Evolutionary conservation across 30 jellyfish, hydroid and myxozoan genomes (phyloP), one percentile per base, ranked within the genome.

Genomic region (Catostylus mosaicus): DNA sequence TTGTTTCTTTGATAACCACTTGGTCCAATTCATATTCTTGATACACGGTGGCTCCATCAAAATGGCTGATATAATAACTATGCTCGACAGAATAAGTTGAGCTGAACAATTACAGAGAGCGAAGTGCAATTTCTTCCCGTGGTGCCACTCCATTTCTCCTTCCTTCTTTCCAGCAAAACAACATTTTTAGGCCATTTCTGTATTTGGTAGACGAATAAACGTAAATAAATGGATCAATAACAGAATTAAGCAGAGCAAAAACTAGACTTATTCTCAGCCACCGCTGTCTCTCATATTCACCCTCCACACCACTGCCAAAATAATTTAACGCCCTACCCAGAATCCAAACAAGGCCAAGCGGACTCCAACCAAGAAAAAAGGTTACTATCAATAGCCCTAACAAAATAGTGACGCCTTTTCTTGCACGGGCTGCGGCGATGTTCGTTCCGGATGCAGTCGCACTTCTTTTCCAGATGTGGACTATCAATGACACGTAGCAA

Each of bases 211-310:
- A 27, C 33, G 33, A 38, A 38, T 66, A 66, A 23, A 38, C 59
- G 59, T 66, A 66, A 32, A 66, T 66, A 12, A 66, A 38, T 2
- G 78, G 78, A 22, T 66, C 78, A 4, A 66, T 31, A 2, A 23
- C 78, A 23, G 78, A 6, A 57, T 66, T 66, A 33, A 66, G 11
- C 9, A 66, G 59, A 16, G 78, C 78, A 30, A 66, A 66, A 1
- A 66, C 12, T 57, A 66, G 29, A 27, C 34, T 57, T 1, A 66
- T 30, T 19, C 78, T 22, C 33, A 66, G 59, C 60, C 60, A 66
- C 23, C 78, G 78, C 26, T 66, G 78, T 7, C 78, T 22, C 59
- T 66, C 78, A 22, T 66, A 66, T 57, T 66, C 78, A 16, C 78
- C 78, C 12, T 34, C 22, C 1, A 57, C 34, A 38, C 34, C 59